These are phyloP conservation scores for Andrena chrysosceles DNA, from an alignment of 2,888 invertebrate genomes.

Conservation along the genomic window DNA sequence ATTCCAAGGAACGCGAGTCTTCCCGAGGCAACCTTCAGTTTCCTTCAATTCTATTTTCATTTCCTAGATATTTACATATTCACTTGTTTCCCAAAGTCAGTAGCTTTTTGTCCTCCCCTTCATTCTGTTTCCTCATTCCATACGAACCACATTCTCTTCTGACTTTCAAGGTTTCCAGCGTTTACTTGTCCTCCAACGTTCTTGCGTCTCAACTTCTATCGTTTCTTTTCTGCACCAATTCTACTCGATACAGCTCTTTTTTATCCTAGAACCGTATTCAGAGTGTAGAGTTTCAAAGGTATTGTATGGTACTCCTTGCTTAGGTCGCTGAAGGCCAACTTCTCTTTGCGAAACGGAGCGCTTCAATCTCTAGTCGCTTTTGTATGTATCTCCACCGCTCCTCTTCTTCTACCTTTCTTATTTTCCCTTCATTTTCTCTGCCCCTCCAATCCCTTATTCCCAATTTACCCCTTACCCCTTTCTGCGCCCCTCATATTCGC, in stretches of 20 bases:
- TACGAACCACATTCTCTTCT: background rate
- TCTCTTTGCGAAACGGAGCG: background rate
- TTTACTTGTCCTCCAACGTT: too few relatives aligned
- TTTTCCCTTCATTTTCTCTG: background rate
- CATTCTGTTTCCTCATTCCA: too few relatives aligned
- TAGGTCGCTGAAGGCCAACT: background rate
- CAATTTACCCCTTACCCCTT: too few relatives aligned
- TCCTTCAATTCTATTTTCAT: too few relatives aligned
- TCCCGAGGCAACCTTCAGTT: too few relatives aligned
- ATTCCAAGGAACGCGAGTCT: background rate
- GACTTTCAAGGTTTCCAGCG: background rate
- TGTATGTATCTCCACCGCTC: too few relatives aligned
- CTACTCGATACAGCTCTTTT: background rate
- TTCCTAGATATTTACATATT: too few relatives aligned
- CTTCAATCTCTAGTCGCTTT: background rate
- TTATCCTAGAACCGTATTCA: background rate
- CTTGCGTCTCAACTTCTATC: background rate
- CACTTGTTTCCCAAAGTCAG: too few relatives aligned
- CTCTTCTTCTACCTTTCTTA: background rate
- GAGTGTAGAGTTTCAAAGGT: background rate
- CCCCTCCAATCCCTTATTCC: background rate
- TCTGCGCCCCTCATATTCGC: too few relatives aligned
- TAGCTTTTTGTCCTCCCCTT: too few relatives aligned
- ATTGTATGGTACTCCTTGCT: background rate
- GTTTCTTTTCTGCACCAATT: background rate